These are phyloP conservation scores for Sebastes alutus DNA, from an alignment of 2,797 vertebrate genomes.

Conservation along the genomic window DNA sequence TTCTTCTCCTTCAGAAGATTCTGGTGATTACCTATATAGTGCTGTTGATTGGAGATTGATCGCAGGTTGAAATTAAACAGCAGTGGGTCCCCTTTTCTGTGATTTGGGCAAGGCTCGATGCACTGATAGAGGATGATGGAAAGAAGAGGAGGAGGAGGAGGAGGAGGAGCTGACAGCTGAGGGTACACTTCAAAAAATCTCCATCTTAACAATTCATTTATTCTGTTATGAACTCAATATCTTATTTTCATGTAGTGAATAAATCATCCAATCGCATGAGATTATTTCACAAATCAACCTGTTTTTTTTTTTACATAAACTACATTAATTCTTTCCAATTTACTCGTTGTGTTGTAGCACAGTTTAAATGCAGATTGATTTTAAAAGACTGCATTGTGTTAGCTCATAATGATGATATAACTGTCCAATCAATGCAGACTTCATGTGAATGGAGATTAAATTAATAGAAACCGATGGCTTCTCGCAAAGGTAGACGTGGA, in stretches of 20 bases:
- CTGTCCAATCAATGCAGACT: background rate
- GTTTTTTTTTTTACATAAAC: background rate
- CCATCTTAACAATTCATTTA: constrained; percentile 15
- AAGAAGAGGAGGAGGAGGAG: background rate
- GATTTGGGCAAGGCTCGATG: constrained; percentile 58
- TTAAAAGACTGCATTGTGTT: background rate
- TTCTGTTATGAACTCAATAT: constrained; percentile 3
- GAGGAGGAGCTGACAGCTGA: background rate
- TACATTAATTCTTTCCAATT: background rate
- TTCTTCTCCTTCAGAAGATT: constrained; percentile 69
- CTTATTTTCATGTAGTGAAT: constrained; percentile 16
- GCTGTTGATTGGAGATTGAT: constrained; percentile 81
- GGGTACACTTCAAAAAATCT: constrained; percentile 17
- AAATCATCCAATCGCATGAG: background rate
- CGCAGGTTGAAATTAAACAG: constrained; percentile 73
- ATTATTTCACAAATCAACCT: background rate
- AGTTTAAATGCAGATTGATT: background rate
- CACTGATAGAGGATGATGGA: constrained; percentile 45
- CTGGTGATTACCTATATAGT: constrained; percentile 71
- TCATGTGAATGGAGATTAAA: background rate
- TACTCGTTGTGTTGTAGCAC: background rate
- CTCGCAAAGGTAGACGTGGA: background rate
- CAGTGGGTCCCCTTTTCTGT: constrained; percentile 44
- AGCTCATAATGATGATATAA: background rate
- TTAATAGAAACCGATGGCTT: background rate